Percentiles rank a stretch among this genome's conserved stretches.
Conservation (phyloP, 2,888 invertebrate genomes). For the Anticlea derivata region DNA sequence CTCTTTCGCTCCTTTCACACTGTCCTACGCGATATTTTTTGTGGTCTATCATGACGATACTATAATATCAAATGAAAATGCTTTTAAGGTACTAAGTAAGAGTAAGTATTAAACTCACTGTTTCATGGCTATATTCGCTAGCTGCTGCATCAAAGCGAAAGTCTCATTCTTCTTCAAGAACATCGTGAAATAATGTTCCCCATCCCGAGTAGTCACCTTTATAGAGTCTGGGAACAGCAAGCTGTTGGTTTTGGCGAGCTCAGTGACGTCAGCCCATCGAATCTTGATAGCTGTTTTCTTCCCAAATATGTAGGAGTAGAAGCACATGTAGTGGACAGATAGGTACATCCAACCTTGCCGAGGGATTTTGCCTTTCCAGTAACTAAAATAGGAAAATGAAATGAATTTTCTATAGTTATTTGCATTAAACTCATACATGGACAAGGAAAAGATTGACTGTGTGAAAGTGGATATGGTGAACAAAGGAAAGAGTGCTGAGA, state of each 20-base stretch:
- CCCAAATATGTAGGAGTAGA: conserved; percentile 97
- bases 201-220: conserved; percentile 92
- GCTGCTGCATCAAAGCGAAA: conserved; percentile 95
- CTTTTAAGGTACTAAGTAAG: no score
- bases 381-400: conserved; percentile 84
- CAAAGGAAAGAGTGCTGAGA: no score
- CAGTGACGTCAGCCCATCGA: conserved; percentile 95
- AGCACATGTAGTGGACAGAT: conserved; percentile 98
- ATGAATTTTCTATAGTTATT: no score
- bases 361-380: conserved; percentile 96
- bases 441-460: no score
- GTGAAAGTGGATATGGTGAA: no score
- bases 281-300: conserved; percentile 94
- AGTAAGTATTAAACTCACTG: conserved; percentile 76
- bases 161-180: conserved; percentile 95
- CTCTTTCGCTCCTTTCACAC: no score
- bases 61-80: no score
- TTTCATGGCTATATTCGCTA: conserved; percentile 98
- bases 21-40: no score
- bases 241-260: conserved; percentile 90
- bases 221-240: conserved; percentile 93
- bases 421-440: no score
- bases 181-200: conserved; percentile 95
- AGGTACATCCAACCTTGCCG: conserved; percentile 98
- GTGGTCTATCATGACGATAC: no score